Base-by-base conservation (phyloP, 2,888 invertebrate genomes). In the Andrena praecox region DNA sequence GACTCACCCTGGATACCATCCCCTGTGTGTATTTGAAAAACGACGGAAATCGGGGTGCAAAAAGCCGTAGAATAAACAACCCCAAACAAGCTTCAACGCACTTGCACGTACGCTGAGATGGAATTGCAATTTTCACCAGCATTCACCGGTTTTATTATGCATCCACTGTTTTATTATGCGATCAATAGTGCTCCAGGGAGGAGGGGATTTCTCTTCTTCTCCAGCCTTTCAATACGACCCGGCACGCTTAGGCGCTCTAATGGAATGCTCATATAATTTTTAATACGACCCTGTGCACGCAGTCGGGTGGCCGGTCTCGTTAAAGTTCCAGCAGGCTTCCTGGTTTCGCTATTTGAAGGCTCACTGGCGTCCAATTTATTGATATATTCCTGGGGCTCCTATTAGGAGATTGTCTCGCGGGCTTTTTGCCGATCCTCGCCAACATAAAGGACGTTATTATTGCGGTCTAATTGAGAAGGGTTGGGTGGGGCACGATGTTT, bases 131-230 rank as follows among this genome's bases (percentile, higher is more conserved):
- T 59, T 48, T 48, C 10, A 2, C 16, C 27, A 24, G 10, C 12
- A 48, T 59, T 50, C 42, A 64, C 48, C 29, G 42, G 62, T 68
- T 82, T 72, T 56, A 24, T 79, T 71, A 74, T 54, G 56, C 71
- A 52, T 76, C 76, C 72, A 52, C 42, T 42, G 62, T 68, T 82
- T 75, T 56, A 24, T 79, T 71, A 74, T 50, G 62, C 71, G 42
- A 80, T 80, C 72, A 52, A 72, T 76, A 64, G 66, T 52, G 48
- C 48, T 16, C 20, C 20, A 29, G 52, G 8, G 63, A 10, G 33
- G 67, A 10, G 8, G 12, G 0, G 20, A 24, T 7, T 6, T n/a
- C 35, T 35, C 35, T 2, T 24, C 31, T 52, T n/a, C 31, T 20
- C n/a, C n/a, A 2, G 27, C 24, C n/a, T 72, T 66, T 48, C 35